Evolutionary conservation across 2,113 vertebrate species (phyloP), one percentile per base, ranked within the genome.

Genomic region (Oncorhynchus keta): DNA sequence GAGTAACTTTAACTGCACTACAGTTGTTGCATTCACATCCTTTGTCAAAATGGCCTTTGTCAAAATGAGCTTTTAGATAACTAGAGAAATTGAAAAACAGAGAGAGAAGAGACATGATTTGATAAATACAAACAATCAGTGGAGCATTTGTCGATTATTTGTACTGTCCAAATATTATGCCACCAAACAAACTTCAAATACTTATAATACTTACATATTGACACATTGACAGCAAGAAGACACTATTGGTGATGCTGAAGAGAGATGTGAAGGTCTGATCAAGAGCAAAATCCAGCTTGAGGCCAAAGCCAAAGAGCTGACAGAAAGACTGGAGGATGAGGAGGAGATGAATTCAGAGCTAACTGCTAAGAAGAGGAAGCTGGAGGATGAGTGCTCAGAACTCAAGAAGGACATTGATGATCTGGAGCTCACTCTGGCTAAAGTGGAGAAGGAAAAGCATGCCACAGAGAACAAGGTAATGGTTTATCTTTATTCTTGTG

Each of bases 361-460:
- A 80, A 92, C 91, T 0, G 93, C 95, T 79, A 95, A 95, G 86
- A 96, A 95, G 84, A 92, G 95, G 73, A 96, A 95, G 75, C 90
- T 95, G 80, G 95, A 96, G 74, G 95, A 96, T 0, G 95, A 96
- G 26, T 95, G 95, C 70, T 94, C 94, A 0, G 95, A 95, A 79
- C 92, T 96, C 12, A 95, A 95, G 78, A 95, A 91, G 71, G 95
- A 96, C 73, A 96, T 96, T 0, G 95, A 95, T 2, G 95, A 96
- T 86, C 81, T 96, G 78, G 95, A 96, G 81, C 13, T 96, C 74
- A 82, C 94, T 0, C 3, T 97, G 86, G 95, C 95, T 77, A 97
- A 97, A 84, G 96, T 96, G 83, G 96, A 97, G 74, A 97, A 97
- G 70, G 96, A 97, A 86, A 97, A 97, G 70, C 96, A 97, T 0